Conservation (phyloP, 1,140 invertebrate genomes). For the Homalodisca vitripennis region DNA sequence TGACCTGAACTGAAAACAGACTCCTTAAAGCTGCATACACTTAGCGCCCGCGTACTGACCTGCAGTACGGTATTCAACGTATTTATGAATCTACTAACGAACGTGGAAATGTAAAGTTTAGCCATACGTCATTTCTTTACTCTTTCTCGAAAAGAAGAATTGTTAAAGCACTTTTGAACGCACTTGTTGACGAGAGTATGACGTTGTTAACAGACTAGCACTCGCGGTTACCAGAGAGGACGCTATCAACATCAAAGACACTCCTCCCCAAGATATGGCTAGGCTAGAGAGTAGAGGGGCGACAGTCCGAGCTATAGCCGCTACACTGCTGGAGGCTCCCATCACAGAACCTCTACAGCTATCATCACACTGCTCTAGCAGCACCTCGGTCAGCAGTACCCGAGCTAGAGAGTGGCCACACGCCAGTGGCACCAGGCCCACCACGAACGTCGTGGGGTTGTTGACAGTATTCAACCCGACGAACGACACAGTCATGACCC, state of each 20-base stretch:
- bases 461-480: constrained; percentile 49
- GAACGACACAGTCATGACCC: constrained; percentile 50
- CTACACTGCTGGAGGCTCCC: constrained; percentile 56
- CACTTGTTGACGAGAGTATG: neutral
- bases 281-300: constrained; percentile 53
- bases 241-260: neutral
- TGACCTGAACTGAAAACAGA: too few relatives aligned
- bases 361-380: constrained; percentile 51
- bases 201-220: neutral
- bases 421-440: constrained; percentile 53
- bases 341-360: constrained; percentile 55
- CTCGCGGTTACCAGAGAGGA: neutral
- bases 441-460: constrained; percentile 50
- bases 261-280: constrained; percentile 49
- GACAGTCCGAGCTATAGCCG: constrained; percentile 54
- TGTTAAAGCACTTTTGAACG: too few relatives aligned
- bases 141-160: too few relatives aligned
- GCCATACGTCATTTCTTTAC: too few relatives aligned
- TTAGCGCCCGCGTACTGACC: too few relatives aligned
- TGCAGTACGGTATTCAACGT: too few relatives aligned
- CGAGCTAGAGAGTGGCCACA: constrained; percentile 53
- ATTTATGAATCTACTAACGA: too few relatives aligned
- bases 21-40: too few relatives aligned
- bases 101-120: too few relatives aligned
- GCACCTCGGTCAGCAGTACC: constrained; percentile 55